A percentile compares a stretch with the other conserved stretches of the same genome.
Conservation (phyloP, 92 coral and sea anemone species). For the Pocillopora grandis region DNA sequence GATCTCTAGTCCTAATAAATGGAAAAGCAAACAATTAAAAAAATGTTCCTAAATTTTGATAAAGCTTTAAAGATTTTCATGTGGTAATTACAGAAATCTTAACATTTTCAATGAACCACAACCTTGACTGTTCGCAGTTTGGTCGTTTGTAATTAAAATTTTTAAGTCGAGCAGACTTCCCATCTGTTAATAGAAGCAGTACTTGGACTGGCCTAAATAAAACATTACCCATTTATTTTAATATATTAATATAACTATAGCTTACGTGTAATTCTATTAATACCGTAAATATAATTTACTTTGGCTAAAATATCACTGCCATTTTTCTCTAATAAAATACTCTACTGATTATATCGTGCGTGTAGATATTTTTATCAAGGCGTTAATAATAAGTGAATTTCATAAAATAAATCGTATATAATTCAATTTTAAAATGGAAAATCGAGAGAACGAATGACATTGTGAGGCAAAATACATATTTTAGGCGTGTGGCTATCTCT, state of each 20-base stretch:
- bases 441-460: neutral
- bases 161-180: neutral
- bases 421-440: neutral
- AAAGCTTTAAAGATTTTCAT: too few species aligned
- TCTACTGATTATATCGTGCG: neutral
- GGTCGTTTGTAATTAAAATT: too few species aligned
- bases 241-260: constrained; percentile 14
- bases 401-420: neutral
- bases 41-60: too few species aligned
- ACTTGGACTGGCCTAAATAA: neutral
- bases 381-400: neutral
- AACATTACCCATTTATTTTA: neutral
- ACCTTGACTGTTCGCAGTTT: too few species aligned
- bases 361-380: neutral
- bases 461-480: neutral
- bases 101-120: too few species aligned
- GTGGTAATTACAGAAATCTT: too few species aligned
- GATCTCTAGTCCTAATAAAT: too few species aligned
- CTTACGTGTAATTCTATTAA: neutral
- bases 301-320: constrained; percentile 8
- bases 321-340: constrained; percentile 22
- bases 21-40: too few species aligned
- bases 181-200: neutral
- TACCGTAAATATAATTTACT: neutral
- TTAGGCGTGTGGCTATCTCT: neutral